phyloP scores from a whole-genome alignment of 2,888 invertebrate species.

The Tanypteryx hageni region DNA sequence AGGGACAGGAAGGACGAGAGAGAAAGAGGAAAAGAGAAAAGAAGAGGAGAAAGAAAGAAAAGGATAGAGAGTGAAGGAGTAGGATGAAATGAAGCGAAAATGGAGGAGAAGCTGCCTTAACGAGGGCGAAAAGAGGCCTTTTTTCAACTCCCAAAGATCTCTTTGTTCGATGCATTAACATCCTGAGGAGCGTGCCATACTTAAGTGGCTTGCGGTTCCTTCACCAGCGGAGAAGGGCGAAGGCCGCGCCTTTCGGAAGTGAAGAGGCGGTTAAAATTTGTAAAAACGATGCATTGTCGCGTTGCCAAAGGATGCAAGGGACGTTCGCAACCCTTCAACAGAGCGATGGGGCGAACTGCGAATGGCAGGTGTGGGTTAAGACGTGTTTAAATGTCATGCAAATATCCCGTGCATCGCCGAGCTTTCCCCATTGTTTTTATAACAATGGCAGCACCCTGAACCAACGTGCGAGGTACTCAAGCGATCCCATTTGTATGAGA shows the following conservation, averaged over 20 bases:
- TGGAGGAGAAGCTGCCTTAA: too few relatives aligned
- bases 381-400: constrained; percentile 6
- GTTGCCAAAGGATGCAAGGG: not conserved
- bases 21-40: not conserved
- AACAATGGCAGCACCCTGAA: not conserved
- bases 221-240: too few relatives aligned
- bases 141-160: too few relatives aligned
- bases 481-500: not conserved
- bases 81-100: too few relatives aligned
- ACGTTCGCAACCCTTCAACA: too few relatives aligned
- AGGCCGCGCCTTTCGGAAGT: too few relatives aligned
- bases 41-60: not conserved
- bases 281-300: not conserved
- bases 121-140: too few relatives aligned
- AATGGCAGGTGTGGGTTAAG: not conserved
- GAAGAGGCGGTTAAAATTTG: not conserved
- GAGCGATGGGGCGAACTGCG: not conserved
- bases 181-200: too few relatives aligned
- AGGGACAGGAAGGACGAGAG: not conserved
- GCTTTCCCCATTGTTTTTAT: not conserved
- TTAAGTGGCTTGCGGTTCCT: too few relatives aligned
- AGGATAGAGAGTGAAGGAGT: too few relatives aligned
- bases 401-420: not conserved
- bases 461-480: not conserved
- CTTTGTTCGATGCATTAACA: too few relatives aligned